Conservation (phyloP, 1,140 invertebrate species). For the Himalopsyche phryganea region DNA sequence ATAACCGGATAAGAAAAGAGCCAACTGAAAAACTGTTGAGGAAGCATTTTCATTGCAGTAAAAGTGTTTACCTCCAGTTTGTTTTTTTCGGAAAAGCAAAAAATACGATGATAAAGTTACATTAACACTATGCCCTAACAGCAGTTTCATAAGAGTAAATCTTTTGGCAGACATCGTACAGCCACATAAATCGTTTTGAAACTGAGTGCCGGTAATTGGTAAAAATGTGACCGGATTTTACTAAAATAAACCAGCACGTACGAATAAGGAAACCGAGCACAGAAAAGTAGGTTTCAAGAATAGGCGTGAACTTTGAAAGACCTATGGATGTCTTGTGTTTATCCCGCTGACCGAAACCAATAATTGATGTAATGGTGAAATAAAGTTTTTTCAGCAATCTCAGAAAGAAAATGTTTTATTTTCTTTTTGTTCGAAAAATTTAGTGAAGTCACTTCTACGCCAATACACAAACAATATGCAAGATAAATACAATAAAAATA, state of each 20-base stretch:
- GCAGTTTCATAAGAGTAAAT: constrained; percentile 26
- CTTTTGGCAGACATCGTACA: constrained; percentile 12
- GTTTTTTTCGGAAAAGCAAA: neutral
- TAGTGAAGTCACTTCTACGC: no score
- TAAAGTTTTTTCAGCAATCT: no score
- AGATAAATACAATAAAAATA: no score
- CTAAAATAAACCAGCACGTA: neutral
- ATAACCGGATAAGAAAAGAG: no score
- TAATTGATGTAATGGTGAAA: no score
- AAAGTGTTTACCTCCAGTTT: neutral
- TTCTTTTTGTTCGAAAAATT: no score
- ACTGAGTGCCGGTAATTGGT: constrained; percentile 26
- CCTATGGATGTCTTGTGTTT: neutral
- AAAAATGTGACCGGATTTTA: constrained; percentile 28
- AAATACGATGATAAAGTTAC: constrained; percentile 2
- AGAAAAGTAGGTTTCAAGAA: neutral
- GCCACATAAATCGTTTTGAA: constrained; percentile 27
- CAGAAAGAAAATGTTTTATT: no score
- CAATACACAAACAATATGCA: no score
- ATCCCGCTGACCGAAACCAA: no score
- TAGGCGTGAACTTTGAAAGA: neutral
- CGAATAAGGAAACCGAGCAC: neutral
- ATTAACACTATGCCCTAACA: constrained; percentile 1
- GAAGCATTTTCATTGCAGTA: neutral
- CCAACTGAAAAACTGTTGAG: no score